Base-by-base conservation (phyloP, 2,888 invertebrate species). In the Pammene fasciana region DNA sequence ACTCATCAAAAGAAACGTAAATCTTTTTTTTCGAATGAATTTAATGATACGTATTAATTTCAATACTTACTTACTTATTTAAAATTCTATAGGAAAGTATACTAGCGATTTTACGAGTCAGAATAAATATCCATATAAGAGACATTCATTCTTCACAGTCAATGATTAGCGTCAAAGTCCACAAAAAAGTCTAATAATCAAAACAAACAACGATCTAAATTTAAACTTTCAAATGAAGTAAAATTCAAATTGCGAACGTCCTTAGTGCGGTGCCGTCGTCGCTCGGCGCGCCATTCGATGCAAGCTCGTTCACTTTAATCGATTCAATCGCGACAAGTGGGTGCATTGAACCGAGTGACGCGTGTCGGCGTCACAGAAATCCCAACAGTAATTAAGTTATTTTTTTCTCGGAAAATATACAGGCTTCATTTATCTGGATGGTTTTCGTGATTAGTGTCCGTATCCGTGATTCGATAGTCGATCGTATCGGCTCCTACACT, bases 341-440 rank as follows among this genome's bases (percentile, higher is more conserved):
- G 86, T 78, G 72, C 86, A 77, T 76, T 84, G 85, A 85, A 82
- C 86, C 77, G 73, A 68, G 75, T 84, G 85, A 84, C 84, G 85
- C 54, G 70, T 65, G 46, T 38, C 60, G 36, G 65, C 65, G 70
- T 70, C 70, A 65, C 52, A 70, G 65, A 70, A 65, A 48, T 60
- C 70, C 65, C 65, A 60, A 60, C 48, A 46, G 70, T 60, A 70
- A 65, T 70, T 70, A 70, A 65, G 70, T 60, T 70, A 41, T 70
- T 65, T 70, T 68, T 70, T 70, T 65, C 68, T 48, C 70, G 60
- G 70, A 65, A 54, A 46, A 65, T 65, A 60, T 46, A 13, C 18
- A 54, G 54, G 54, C 65, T 70, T 41, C 57, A 59, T 60, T 60
- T 48, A 52, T 57, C 18, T 34, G 54, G 61, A 65, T 64, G 57